Base-by-base conservation (phyloP, 30 jellyfish, hydroid and myxozoan genomes). In the Haliclystus octoradiatus region DNA sequence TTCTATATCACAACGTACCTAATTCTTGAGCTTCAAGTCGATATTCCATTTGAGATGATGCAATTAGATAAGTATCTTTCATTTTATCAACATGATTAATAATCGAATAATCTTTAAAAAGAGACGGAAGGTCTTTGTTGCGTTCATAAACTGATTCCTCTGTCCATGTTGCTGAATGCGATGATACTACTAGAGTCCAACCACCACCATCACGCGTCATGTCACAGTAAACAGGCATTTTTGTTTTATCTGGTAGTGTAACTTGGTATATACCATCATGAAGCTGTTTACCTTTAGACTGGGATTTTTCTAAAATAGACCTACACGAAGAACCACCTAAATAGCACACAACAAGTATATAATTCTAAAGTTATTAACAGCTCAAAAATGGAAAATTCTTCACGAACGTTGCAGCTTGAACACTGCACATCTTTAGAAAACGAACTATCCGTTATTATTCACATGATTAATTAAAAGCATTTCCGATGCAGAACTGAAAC, bases 161-260 rank as follows among this genome's bases (percentile, higher is more conserved):
- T 0, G 78, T 81, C 98, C 98, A 89, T 46, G 79, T 57, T 34
- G 77, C 82, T 29, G 91, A 50, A 28, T 70, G 82, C 52, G 86
- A 61, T 33, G 98, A 49, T 0, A 89, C 91, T 68, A 89, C 71
- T 31, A 89, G 81, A 0, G 98, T 89, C 98, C 98, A 89, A 1
- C 98, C 98, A n/a, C 98, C 98, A 1, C 98, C 98, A 50, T 77
- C 65, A 25, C 93, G 73, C 28, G 93, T 75, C 97, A 88, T 88
- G 62, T 88, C 98, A 64, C 98, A 89, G 32, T 75, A 89, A 40
- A 40, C 57, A 40, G 57, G 57, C 57, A 40, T 40, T 19, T 9
- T 40, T 40, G 57, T 40, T 9, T 19, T 19, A 40, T 40, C 57
- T 9, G 9, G 57, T 40, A 40, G 19, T 19, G 9, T 40, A 19